phyloP scores from a whole-genome alignment of 1,140 invertebrate species.

The Melipona quadrifasciata region DNA sequence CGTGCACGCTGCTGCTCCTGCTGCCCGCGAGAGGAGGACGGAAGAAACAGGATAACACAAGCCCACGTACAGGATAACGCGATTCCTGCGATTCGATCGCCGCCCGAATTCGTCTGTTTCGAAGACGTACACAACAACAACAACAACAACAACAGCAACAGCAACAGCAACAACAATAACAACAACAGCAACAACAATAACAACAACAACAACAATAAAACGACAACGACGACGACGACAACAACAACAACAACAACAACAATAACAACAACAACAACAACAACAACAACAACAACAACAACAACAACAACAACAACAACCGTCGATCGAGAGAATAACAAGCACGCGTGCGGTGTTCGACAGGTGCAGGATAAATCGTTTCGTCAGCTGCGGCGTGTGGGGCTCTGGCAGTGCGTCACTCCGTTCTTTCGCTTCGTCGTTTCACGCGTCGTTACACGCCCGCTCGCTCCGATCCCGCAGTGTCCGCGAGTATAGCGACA shows the following conservation, averaged over 20 bases:
- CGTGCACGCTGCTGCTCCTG: not conserved
- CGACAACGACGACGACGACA: no score
- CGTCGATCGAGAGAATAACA: not conserved
- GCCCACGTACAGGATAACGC: not conserved
- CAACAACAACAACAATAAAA: no score
- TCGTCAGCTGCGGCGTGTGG: not conserved
- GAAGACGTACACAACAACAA: not conserved
- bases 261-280: no score
- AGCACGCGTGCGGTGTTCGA: not conserved
- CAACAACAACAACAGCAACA: no score
- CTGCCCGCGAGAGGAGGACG: slow-evolving; percentile 26
- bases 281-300: no score
- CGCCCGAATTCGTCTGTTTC: not conserved
- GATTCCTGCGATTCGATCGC: not conserved
- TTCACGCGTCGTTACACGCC: slow-evolving; percentile 7
- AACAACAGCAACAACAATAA: not conserved
- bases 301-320: no score
- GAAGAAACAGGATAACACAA: not conserved
- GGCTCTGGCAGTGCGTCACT: slow-evolving; percentile 20
- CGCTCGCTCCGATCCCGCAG: not conserved
- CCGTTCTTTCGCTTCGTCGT: not conserved
- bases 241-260: no score
- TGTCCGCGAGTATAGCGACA: slow-evolving; percentile 16
- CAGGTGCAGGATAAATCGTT: slow-evolving; percentile 2
- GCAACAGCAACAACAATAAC: no score